Evolutionary conservation across 2,113 vertebrate genomes (phyloP).

Genomic region (Megaceryle maxima): DNA sequence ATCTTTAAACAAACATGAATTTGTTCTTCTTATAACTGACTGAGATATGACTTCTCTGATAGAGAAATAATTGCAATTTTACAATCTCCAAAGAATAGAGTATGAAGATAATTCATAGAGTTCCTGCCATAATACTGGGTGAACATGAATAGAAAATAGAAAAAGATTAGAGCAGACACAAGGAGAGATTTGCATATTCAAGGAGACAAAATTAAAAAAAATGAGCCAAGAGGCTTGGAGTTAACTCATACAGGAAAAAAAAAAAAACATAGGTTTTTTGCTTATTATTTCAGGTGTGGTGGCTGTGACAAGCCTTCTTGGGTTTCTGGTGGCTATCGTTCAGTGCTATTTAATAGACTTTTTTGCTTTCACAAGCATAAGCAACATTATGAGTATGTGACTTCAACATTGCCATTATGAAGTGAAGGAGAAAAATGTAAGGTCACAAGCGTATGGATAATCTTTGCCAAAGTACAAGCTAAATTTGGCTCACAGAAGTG

Average conservation of each 20-base stretch:
- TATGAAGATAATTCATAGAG: not conserved
- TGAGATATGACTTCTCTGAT: not conserved
- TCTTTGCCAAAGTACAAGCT: not conserved
- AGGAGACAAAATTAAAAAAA: not conserved
- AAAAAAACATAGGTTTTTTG: not conserved
- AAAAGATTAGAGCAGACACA: not conserved
- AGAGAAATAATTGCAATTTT: slow-evolving; percentile 10
- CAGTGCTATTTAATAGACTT: not conserved
- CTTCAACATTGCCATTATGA: not conserved
- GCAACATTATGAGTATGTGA: not conserved
- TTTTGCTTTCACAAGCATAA: not conserved
- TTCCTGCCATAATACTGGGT: not conserved
- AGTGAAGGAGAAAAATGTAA: not conserved
- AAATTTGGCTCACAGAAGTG: not conserved
- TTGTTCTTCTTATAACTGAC: slow-evolving; percentile 24
- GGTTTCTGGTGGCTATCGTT: not conserved
- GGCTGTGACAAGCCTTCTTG: not conserved
- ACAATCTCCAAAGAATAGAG: not conserved
- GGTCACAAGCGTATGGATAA: not conserved
- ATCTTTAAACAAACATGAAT: slow-evolving; percentile 35
- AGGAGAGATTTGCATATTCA: not conserved
- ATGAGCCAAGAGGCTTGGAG: not conserved
- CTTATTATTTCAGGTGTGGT: not conserved
- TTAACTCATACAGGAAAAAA: not conserved
- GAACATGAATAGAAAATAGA: not conserved